A percentile compares a stretch with the other conserved stretches of the same genome.
Conservation (phyloP, 2,888 invertebrate genomes). For the Gastrophysa polygoni region DNA sequence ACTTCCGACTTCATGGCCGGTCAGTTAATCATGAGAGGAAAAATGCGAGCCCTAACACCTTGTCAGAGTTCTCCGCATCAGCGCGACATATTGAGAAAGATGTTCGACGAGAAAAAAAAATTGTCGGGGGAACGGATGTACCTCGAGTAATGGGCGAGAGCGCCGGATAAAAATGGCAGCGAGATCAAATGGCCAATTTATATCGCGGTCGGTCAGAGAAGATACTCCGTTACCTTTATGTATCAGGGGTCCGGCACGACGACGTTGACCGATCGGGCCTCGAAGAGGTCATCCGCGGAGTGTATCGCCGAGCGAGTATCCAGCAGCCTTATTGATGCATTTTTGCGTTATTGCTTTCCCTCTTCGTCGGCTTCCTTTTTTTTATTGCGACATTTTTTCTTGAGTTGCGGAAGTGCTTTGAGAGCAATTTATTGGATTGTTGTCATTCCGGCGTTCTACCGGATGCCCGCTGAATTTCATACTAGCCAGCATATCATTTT, state of each 20-base stretch:
- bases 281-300: background rate
- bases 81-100: slow-evolving; percentile 34
- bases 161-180: slow-evolving; percentile 49
- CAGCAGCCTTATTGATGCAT: no score
- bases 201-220: slow-evolving; percentile 40
- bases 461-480: no score
- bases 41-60: slow-evolving; percentile 21
- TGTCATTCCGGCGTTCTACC: no score
- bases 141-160: slow-evolving; percentile 45
- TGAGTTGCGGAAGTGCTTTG: no score
- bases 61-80: slow-evolving; percentile 24
- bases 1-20: no score
- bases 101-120: slow-evolving; percentile 31
- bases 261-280: background rate
- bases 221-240: slow-evolving; percentile 50
- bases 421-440: no score
- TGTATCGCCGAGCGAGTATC: background rate
- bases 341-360: background rate
- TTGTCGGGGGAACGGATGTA: slow-evolving; percentile 35
- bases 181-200: slow-evolving; percentile 52
- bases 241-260: slow-evolving; percentile 38
- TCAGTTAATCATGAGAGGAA: slow-evolving; percentile 4
- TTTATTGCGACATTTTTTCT: no score
- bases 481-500: no score
- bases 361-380: no score